Percentiles rank a stretch among this genome's conserved stretches.
These are phyloP conservation scores for Phocoena sinus DNA, from an alignment of 2,113 vertebrate species.

Conservation along the genomic window DNA sequence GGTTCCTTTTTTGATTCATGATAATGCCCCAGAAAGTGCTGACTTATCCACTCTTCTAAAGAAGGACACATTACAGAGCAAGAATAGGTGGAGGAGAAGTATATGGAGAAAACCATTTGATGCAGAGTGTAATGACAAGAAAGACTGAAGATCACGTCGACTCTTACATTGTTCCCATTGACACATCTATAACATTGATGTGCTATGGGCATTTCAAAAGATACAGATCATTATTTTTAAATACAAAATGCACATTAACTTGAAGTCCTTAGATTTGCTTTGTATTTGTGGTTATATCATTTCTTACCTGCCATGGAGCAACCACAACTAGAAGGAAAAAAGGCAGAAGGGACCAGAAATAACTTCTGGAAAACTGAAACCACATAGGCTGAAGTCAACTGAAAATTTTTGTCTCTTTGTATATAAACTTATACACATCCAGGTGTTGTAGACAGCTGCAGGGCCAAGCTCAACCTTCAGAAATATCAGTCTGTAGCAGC, in stretches of 20 bases:
- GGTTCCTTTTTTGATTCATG: background rate
- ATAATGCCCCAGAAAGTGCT: background rate
- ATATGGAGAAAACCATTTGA: background rate
- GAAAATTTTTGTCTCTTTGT: background rate
- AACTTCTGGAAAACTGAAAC: background rate
- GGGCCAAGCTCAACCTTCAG: background rate
- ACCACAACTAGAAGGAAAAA: background rate
- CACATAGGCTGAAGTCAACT: background rate
- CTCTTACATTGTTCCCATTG: background rate
- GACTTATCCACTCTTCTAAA: background rate
- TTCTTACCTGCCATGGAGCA: background rate
- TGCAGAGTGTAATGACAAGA: background rate
- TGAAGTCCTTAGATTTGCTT: background rate
- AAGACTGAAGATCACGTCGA: background rate
- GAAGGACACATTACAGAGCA: background rate
- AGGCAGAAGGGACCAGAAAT: background rate
- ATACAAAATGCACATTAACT: background rate
- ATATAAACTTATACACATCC: background rate
- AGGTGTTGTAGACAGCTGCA: too few species aligned
- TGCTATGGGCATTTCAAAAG: background rate
- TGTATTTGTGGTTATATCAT: background rate
- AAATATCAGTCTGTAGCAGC: background rate
- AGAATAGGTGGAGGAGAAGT: background rate
- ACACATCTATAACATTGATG: background rate
- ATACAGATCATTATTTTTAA: background rate